A percentile compares a stretch with the other conserved stretches of the same genome.
phyloP scores from a whole-genome alignment of 92 coral and sea anemone species.

The Virgularia gustaviana region DNA sequence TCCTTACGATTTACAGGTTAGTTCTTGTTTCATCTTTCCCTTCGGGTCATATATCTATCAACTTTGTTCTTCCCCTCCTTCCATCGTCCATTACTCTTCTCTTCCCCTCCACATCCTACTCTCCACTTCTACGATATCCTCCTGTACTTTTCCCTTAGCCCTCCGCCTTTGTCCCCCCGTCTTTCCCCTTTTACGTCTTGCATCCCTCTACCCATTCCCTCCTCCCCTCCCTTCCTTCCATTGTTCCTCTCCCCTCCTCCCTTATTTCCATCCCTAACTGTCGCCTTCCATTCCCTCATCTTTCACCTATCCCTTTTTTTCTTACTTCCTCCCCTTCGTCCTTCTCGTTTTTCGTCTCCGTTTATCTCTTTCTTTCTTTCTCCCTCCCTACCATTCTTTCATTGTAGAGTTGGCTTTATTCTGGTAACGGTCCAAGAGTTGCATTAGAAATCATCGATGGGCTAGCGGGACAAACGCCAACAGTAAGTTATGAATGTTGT shows the following conservation, averaged over 20 bases:
- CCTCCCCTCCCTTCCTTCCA: slow-evolving; percentile 10
- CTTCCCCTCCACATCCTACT: neutral
- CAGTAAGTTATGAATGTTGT: no score
- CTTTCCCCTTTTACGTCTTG: neutral
- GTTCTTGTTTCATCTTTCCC: no score
- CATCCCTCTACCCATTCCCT: neutral
- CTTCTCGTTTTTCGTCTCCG: neutral
- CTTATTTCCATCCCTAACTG: neutral
- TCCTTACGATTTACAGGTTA: no score
- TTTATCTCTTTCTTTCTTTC: neutral
- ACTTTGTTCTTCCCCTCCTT: neutral
- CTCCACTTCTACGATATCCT: neutral
- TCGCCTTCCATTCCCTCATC: neutral
- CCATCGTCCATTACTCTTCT: neutral
- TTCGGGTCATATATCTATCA: no score
- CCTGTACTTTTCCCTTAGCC: neutral
- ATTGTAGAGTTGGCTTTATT: neutral
- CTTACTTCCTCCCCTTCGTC: neutral
- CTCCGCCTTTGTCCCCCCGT: neutral
- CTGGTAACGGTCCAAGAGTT: neutral
- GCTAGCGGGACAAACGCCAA: no score
- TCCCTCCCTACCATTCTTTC: neutral
- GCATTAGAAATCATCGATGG: no score
- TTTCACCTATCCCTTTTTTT: neutral
- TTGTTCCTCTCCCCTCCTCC: neutral